Percentiles rank a stretch among this genome's conserved stretches.
Evolutionary conservation across 2,888 invertebrate species (phyloP).

Genomic region (Xestoiulus laeticollis): DNA sequence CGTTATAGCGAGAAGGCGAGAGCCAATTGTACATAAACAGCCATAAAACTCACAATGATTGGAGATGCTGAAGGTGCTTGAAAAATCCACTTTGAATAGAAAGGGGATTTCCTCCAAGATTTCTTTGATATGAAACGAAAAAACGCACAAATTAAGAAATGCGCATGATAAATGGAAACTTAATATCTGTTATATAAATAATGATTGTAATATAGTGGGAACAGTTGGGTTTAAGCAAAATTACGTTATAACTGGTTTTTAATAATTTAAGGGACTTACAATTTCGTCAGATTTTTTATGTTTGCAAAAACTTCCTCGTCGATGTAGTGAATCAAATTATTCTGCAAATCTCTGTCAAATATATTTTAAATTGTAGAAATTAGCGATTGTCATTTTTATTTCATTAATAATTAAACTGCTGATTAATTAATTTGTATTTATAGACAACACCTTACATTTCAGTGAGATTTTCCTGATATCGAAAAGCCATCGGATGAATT

Average conservation of each 20-base stretch:
- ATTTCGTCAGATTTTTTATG: constrained; percentile 65
- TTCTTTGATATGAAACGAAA: constrained; percentile 59
- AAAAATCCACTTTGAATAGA: constrained; percentile 61
- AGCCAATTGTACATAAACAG: no score
- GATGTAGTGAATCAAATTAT: constrained; percentile 62
- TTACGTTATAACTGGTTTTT: no score
- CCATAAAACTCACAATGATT: constrained; percentile 64
- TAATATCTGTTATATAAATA: background rate
- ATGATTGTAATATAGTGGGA: background rate
- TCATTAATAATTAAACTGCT: background rate
- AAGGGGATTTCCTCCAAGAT: constrained; percentile 62
- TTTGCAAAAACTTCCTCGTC: constrained; percentile 65
- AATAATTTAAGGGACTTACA: constrained; percentile 64
- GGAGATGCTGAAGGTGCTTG: constrained; percentile 60
- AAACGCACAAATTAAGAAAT: background rate
- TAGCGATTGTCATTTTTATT: background rate
- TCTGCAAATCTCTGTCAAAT: constrained; percentile 37
- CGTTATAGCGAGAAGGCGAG: no score
- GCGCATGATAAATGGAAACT: background rate
- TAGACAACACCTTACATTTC: background rate
- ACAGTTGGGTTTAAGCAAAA: no score
- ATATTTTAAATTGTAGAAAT: background rate
- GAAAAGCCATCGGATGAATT: background rate
- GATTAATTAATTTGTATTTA: background rate
- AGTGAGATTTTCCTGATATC: background rate